Percentiles rank a stretch among this genome's conserved stretches.
phyloP scores from a whole-genome alignment of 2,888 invertebrate species.

The Cactoblastis cactorum region DNA sequence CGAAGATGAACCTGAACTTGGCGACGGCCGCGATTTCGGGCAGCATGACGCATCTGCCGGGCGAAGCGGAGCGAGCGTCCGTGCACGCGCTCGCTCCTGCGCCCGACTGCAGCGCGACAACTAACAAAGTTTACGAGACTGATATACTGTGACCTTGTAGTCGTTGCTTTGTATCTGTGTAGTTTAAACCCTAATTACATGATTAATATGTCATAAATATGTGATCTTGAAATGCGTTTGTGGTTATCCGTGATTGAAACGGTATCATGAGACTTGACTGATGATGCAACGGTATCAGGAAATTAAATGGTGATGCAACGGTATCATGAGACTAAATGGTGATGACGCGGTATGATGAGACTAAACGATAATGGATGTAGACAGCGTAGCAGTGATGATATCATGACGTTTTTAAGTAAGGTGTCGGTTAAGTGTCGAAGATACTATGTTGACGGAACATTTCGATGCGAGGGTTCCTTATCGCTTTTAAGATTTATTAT shows the following conservation, averaged over 20 bases:
- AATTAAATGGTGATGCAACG: too few species aligned
- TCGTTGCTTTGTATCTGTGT: constrained; percentile 44
- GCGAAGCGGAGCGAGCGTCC: constrained; percentile 37
- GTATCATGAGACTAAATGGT: too few species aligned
- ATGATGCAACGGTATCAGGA: too few species aligned
- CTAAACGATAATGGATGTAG: too few species aligned
- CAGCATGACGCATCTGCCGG: constrained; percentile 62
- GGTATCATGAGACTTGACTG: too few species aligned
- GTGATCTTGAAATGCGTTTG: background rate
- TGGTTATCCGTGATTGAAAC: too few species aligned
- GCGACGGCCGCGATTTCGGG: constrained; percentile 65
- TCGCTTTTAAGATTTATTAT: background rate
- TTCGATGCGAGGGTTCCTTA: background rate
- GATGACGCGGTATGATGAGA: too few species aligned
- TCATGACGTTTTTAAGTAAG: too few species aligned
- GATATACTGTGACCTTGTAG: constrained; percentile 90
- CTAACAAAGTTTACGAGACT: constrained; percentile 93
- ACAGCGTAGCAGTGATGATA: too few species aligned
- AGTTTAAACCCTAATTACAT: constrained; percentile 22
- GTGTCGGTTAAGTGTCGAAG: background rate
- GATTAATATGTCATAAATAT: background rate
- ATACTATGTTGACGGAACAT: too few species aligned
- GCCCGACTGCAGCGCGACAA: constrained; percentile 72
- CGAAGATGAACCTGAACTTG: constrained; percentile 88
- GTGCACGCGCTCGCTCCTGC: constrained; percentile 29